phyloP scores from a whole-genome alignment of 2,888 invertebrate species.

The Pollenia amentaria region DNA sequence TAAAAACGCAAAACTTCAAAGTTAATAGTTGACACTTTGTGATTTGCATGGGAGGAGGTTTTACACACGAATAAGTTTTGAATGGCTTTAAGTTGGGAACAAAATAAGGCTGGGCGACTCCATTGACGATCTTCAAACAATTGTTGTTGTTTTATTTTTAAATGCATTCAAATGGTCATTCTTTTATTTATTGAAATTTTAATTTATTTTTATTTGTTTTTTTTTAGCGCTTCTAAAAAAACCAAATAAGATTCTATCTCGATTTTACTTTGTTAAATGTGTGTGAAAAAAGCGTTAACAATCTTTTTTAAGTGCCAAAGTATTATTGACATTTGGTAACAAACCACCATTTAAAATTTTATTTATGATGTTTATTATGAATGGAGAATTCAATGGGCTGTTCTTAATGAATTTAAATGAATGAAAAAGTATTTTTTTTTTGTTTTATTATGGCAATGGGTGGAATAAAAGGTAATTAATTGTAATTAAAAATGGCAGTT shows the following conservation, averaged over 20 bases:
- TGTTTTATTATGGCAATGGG: slow-evolving; percentile 23
- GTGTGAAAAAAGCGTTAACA: background rate
- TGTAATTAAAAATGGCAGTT: slow-evolving; percentile 46
- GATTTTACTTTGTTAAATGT: background rate
- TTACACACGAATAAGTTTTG: slow-evolving; percentile 48
- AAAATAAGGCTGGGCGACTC: slow-evolving; percentile 40
- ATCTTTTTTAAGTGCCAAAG: slow-evolving; percentile 49
- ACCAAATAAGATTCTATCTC: slow-evolving; percentile 33
- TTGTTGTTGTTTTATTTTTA: slow-evolving; percentile 39
- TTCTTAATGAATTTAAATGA: slow-evolving; percentile 39
- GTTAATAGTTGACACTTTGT: slow-evolving; percentile 69
- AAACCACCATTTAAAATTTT: slow-evolving; percentile 47
- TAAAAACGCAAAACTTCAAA: slow-evolving; percentile 59
- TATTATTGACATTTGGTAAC: slow-evolving; percentile 67
- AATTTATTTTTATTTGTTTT: slow-evolving; percentile 17
- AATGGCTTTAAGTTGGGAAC: slow-evolving; percentile 20
- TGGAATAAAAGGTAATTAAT: slow-evolving; percentile 46
- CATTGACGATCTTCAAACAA: slow-evolving; percentile 51
- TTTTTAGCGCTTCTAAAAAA: slow-evolving; percentile 3
- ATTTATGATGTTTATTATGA: slow-evolving; percentile 59
- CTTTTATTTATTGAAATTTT: slow-evolving; percentile 25
- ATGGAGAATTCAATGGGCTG: slow-evolving; percentile 50
- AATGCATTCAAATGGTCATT: slow-evolving; percentile 67
- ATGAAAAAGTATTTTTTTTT: slow-evolving; percentile 31
- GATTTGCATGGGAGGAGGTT: slow-evolving; percentile 61